Evolutionary conservation across 1,140 invertebrate genomes (phyloP).

Genomic region (Bemisia tabaci): DNA sequence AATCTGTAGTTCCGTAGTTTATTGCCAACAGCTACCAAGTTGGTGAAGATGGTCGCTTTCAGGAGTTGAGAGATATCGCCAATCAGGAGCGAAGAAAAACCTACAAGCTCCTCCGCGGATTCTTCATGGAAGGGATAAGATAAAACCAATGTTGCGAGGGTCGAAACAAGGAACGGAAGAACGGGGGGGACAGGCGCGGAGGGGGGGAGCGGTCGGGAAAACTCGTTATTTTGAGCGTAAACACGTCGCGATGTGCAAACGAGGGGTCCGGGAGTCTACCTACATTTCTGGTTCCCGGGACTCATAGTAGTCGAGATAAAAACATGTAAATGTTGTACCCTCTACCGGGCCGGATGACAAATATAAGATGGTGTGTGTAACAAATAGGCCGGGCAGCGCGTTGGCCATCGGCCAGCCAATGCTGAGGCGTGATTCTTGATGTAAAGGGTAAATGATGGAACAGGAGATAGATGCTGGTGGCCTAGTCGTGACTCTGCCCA

Average conservation of each 20-base stretch:
- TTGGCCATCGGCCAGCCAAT: background rate
- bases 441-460: background rate
- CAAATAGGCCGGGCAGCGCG: background rate
- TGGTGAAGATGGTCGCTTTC: background rate
- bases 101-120: background rate
- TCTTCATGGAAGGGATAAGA: background rate
- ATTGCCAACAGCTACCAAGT: background rate
- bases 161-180: background rate
- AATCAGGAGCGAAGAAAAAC: background rate
- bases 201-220: background rate
- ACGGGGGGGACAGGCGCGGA: background rate
- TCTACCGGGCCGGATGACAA: background rate
- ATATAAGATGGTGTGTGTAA: background rate
- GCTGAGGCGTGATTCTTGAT: background rate
- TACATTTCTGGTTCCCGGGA: background rate
- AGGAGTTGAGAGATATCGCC: background rate
- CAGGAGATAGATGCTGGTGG: background rate
- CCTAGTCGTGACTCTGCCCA: background rate
- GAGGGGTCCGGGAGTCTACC: background rate
- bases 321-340: background rate
- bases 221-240: background rate
- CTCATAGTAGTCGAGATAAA: background rate
- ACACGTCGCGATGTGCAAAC: background rate
- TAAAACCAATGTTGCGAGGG: background rate
- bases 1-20: too few species aligned